Conservation (phyloP, 2,888 invertebrate genomes). For the Xiphydria camelus region DNA sequence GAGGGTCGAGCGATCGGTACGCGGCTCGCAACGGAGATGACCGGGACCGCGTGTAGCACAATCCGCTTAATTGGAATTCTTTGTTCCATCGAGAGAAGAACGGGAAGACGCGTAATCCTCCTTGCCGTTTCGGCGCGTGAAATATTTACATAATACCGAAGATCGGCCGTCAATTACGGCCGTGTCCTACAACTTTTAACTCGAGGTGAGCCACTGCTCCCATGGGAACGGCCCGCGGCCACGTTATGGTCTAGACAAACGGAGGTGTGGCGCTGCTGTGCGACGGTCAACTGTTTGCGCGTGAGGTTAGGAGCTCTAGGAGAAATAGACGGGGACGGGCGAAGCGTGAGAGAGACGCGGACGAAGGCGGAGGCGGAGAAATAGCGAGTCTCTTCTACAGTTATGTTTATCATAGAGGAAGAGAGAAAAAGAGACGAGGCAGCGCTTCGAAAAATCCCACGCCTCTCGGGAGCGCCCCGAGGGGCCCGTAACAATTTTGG, state of each 20-base stretch:
- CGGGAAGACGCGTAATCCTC: slow-evolving; percentile 18
- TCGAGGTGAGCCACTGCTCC: slow-evolving; percentile 10
- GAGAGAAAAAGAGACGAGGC: no score
- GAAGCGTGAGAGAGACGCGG: no score
- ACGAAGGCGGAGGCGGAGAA: no score
- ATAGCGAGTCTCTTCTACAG: no score
- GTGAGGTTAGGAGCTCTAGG: slow-evolving; percentile 11
- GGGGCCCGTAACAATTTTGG: no score
- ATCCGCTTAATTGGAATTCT: slow-evolving; percentile 28
- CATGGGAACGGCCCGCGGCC: slow-evolving; percentile 23
- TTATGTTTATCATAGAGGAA: no score
- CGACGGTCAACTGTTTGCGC: slow-evolving; percentile 16
- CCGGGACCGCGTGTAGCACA: no score
- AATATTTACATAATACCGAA: slow-evolving; percentile 34
- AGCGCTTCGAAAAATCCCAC: no score
- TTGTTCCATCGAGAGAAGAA: slow-evolving; percentile 25
- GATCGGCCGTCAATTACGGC: slow-evolving; percentile 26
- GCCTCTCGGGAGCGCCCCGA: no score
- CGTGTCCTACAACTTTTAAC: slow-evolving; percentile 21
- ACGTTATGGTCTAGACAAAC: slow-evolving; percentile 22
- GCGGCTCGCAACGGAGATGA: no score
- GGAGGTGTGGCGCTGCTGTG: slow-evolving; percentile 15
- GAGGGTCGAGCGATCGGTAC: no score
- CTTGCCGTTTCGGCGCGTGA: slow-evolving; percentile 24
- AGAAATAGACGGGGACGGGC: slow-evolving; percentile 14